phyloP scores from a whole-genome alignment of 2,888 invertebrate genomes.

The Leptinotarsa tumamoca region DNA sequence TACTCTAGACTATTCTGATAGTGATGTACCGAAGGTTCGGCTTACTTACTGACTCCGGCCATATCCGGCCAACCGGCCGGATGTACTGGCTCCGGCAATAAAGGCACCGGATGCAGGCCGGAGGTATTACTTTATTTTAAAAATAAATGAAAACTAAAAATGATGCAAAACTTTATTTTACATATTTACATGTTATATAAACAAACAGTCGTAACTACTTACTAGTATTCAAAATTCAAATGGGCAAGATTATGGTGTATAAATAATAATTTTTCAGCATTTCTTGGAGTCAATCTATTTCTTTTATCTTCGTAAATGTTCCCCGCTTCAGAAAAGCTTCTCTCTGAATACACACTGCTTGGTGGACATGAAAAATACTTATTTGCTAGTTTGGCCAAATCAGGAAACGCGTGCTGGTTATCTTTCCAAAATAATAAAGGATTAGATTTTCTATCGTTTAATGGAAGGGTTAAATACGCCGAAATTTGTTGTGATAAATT shows the following conservation, averaged over 20 bases:
- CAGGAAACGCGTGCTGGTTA: background rate
- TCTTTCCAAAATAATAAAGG: background rate
- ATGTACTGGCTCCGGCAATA: constrained; percentile 17
- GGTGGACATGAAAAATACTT: no score
- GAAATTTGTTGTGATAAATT: constrained; percentile 16
- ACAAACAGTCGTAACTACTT: no score
- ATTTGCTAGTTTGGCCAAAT: no score
- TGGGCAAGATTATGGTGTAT: background rate
- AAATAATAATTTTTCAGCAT: constrained; percentile 23
- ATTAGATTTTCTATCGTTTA: constrained; percentile 17
- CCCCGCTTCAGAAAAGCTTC: constrained; percentile 19
- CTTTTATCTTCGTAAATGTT: constrained; percentile 24
- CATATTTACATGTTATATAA: no score
- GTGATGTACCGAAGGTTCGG: constrained; percentile 6
- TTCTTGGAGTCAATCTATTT: constrained; percentile 9
- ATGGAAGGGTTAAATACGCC: background rate
- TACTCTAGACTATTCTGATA: no score
- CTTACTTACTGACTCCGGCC: constrained; percentile 22
- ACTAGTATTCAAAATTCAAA: background rate
- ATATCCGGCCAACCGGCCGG: constrained; percentile 10
- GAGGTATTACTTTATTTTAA: constrained; percentile 12
- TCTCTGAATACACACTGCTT: constrained; percentile 3
- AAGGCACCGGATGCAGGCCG: constrained; percentile 14
- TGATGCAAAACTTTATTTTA: background rate
- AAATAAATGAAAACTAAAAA: constrained; percentile 7